These are phyloP conservation scores for Zhuqinia jingwanae DNA, from an alignment of 2,888 invertebrate species.

Conservation along the genomic window DNA sequence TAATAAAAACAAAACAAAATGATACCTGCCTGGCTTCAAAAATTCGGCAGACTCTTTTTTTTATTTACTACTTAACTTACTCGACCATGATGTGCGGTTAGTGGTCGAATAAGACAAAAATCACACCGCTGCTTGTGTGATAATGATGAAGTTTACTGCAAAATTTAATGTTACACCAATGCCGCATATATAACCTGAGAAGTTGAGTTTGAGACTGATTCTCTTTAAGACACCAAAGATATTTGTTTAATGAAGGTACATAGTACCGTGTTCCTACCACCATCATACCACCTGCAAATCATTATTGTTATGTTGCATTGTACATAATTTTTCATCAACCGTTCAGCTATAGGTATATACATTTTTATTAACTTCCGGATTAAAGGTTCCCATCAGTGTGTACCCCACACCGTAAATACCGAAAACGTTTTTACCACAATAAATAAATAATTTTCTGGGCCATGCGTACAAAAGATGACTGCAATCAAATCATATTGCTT, in stretches of 20 bases:
- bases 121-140: constrained; percentile 39
- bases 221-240: constrained; percentile 11
- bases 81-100: constrained; percentile 65
- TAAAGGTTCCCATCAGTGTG: constrained; percentile 54
- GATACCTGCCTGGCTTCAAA: constrained; percentile 3
- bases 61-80: constrained; percentile 55
- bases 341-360: too few relatives aligned
- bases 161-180: constrained; percentile 62
- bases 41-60: constrained; percentile 3
- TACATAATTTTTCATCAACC: constrained; percentile 1
- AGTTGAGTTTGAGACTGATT: constrained; percentile 25
- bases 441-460: constrained; percentile 67
- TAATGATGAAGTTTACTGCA: constrained; percentile 43
- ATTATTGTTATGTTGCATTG: neutral
- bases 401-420: constrained; percentile 19
- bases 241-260: constrained; percentile 40
- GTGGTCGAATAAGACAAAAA: constrained; percentile 66
- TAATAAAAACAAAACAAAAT: constrained; percentile 29
- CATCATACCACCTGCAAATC: neutral
- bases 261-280: neutral
- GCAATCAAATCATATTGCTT: constrained; percentile 8
- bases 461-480: constrained; percentile 26
- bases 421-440: constrained; percentile 43
- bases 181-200: constrained; percentile 24
- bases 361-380: constrained; percentile 65